Conservation (phyloP, 2,797 vertebrate genomes). For the Aeoliscus strigatus region DNA sequence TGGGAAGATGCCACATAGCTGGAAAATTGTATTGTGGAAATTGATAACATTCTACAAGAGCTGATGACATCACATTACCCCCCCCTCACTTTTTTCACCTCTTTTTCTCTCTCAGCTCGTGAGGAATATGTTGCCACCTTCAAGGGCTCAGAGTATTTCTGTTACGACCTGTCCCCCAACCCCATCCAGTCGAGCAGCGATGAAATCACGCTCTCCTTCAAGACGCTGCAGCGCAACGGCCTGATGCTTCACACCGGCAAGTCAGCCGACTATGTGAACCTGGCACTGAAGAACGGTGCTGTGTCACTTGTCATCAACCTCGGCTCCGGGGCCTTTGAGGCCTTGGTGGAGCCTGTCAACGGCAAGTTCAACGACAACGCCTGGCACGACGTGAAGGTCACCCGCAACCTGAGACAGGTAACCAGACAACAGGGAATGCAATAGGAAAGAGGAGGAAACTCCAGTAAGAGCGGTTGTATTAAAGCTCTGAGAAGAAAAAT, state of each 20-base stretch:
- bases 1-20: slow-evolving; percentile 50
- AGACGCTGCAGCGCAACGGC: slow-evolving; percentile 98
- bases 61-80: slow-evolving; percentile 32
- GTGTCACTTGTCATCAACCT: slow-evolving; percentile 99
- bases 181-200: slow-evolving; percentile 99
- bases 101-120: slow-evolving; percentile 74
- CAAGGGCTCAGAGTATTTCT: slow-evolving; percentile 99
- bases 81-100: slow-evolving; percentile 33
- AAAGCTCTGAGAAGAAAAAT: not conserved
- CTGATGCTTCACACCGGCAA: slow-evolving; percentile 99
- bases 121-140: slow-evolving; percentile 98
- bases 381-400: slow-evolving; percentile 99
- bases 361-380: slow-evolving; percentile 99
- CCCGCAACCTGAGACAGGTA: slow-evolving; percentile 99
- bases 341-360: slow-evolving; percentile 98
- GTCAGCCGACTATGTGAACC: slow-evolving; percentile 98
- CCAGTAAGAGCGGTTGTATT: slow-evolving; percentile 5
- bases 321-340: slow-evolving; percentile 98
- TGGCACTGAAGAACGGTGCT: slow-evolving; percentile 97
- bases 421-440: slow-evolving; percentile 78
- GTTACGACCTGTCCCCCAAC: slow-evolving; percentile 97
- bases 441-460: slow-evolving; percentile 4
- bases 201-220: slow-evolving; percentile 98
- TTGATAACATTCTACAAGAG: slow-evolving; percentile 30
- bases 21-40: slow-evolving; percentile 37